phyloP scores from a whole-genome alignment of 1,140 invertebrate genomes.

The Thereuonema tuberculata region DNA sequence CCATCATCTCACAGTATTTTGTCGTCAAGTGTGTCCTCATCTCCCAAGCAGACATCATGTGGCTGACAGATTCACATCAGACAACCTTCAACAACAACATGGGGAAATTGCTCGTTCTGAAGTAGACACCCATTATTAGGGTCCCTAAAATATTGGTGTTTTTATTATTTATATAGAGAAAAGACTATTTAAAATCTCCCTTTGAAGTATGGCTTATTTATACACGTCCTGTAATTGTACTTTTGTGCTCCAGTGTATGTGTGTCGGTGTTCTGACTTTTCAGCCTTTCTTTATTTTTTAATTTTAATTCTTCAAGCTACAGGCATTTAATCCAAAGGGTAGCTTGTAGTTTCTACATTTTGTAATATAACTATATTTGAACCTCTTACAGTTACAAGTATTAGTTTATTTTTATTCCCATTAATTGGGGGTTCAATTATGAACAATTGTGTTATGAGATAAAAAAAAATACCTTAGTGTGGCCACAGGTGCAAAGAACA shows the following conservation, averaged over 20 bases:
- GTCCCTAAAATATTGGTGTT: not conserved
- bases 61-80: too few relatives aligned
- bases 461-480: not conserved
- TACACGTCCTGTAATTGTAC: constrained; percentile 1
- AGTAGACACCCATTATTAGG: not conserved
- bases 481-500: too few relatives aligned
- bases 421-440: not conserved
- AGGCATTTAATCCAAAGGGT: not conserved
- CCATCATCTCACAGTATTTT: too few relatives aligned
- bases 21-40: too few relatives aligned
- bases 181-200: constrained; percentile 1
- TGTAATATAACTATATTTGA: constrained; percentile 1
- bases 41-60: too few relatives aligned
- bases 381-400: not conserved
- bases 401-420: not conserved
- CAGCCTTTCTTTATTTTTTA: not conserved
- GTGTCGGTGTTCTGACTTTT: constrained; percentile 1
- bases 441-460: not conserved
- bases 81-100: too few relatives aligned
- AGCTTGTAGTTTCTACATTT: constrained; percentile 1
- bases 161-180: constrained; percentile 2
- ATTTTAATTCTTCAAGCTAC: not conserved
- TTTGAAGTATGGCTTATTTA: constrained; percentile 3
- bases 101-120: too few relatives aligned
- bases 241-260: constrained; percentile 3